A percentile compares a stretch with the other conserved stretches of the same genome.
Conservation (phyloP, 2,888 invertebrate genomes). For the Yponomeuta evonymella region DNA sequence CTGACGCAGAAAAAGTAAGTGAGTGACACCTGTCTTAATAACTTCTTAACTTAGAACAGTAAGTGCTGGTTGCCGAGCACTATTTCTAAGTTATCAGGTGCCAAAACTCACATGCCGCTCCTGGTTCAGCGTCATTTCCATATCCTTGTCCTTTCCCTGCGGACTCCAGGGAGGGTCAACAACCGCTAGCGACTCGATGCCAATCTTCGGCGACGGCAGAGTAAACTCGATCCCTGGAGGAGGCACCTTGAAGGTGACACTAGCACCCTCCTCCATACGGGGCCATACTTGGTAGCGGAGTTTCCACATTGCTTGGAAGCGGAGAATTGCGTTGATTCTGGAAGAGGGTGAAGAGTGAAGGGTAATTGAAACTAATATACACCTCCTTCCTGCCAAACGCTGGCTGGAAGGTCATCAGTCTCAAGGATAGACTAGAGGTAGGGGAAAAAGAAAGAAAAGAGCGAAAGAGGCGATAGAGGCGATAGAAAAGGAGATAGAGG, state of each 20-base stretch:
- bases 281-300: constrained; percentile 99
- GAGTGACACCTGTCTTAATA: too few species aligned
- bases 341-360: background rate
- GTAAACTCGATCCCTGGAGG: constrained; percentile 99
- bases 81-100: background rate
- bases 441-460: too few species aligned
- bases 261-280: constrained; percentile 98
- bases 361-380: too few species aligned
- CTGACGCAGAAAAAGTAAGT: too few species aligned
- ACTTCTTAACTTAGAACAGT: too few species aligned
- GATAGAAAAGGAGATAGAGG: too few species aligned
- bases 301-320: constrained; percentile 97
- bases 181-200: constrained; percentile 94
- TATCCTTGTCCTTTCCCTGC: constrained; percentile 97
- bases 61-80: too few species aligned
- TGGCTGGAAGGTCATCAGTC: too few species aligned
- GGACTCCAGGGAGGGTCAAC: constrained; percentile 99
- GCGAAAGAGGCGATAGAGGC: too few species aligned
- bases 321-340: constrained; percentile 69
- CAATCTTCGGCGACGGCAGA: constrained; percentile 98
- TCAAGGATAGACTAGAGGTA: too few species aligned
- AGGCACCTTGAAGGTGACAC: constrained; percentile 96
- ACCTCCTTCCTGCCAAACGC: too few species aligned
- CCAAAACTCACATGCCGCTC: constrained; percentile 88
- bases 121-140: constrained; percentile 98